Conservation (phyloP, 2,113 vertebrate genomes). For the Trachemys scripta region DNA sequence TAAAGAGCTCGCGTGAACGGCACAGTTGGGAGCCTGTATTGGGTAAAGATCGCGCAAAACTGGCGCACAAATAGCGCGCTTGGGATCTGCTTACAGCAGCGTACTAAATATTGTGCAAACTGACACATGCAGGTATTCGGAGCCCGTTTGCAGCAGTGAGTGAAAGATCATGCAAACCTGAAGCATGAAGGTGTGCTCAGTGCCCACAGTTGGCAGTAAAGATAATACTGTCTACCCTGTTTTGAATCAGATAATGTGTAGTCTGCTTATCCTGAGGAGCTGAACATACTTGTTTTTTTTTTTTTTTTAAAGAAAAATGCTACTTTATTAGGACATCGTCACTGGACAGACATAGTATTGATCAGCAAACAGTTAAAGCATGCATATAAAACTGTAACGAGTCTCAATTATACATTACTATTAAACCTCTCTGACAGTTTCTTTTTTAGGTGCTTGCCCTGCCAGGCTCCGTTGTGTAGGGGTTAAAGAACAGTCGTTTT, state of each 20-base stretch:
- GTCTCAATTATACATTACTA: constrained; percentile 92
- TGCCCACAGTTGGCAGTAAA: constrained; percentile 53
- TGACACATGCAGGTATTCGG: constrained; percentile 40
- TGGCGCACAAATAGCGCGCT: not conserved
- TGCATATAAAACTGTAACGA: constrained; percentile 83
- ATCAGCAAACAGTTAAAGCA: constrained; percentile 82
- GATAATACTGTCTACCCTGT: constrained; percentile 56
- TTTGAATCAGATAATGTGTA: constrained; percentile 70
- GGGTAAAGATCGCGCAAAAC: not conserved
- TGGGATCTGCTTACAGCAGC: constrained; percentile 11
- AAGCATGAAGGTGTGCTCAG: constrained; percentile 56
- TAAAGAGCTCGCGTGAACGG: constrained; percentile 10
- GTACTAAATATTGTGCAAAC: constrained; percentile 22
- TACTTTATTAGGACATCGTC: constrained; percentile 79
- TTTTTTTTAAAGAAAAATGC: constrained; percentile 74
- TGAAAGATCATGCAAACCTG: constrained; percentile 57
- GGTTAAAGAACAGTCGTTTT: constrained; percentile 93
- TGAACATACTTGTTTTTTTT: constrained; percentile 53
- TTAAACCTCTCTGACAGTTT: constrained; percentile 99
- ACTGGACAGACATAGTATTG: constrained; percentile 82
- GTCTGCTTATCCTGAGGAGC: constrained; percentile 63
- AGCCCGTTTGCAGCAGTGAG: constrained; percentile 51
- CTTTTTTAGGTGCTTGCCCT: constrained; percentile 99
- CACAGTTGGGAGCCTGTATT: constrained; percentile 47
- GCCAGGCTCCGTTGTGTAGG: constrained; percentile 92